Conservation (phyloP, 2,113 vertebrate genomes). For the Geococcyx californianus region DNA sequence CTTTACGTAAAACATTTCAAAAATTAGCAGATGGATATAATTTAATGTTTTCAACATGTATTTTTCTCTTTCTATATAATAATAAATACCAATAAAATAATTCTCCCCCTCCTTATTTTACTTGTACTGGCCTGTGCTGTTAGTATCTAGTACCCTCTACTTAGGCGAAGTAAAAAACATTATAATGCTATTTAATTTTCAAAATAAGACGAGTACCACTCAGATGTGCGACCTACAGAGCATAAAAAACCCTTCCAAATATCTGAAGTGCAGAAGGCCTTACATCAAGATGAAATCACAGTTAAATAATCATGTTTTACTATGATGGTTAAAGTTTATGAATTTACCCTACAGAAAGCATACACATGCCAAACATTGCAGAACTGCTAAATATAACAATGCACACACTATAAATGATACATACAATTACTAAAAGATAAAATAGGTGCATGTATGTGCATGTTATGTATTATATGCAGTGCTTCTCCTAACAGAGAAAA, state of each 20-base stretch:
- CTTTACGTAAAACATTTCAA: background rate
- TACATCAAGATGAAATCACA: background rate
- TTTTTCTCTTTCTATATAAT: background rate
- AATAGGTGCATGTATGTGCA: background rate
- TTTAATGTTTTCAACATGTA: background rate
- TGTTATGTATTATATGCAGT: background rate
- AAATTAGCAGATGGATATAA: background rate
- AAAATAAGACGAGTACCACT: background rate
- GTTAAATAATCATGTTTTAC: background rate
- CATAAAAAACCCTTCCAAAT: background rate
- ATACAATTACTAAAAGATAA: background rate
- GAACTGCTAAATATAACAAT: background rate
- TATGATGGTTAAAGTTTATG: background rate
- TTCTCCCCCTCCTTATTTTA: background rate
- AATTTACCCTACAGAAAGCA: background rate
- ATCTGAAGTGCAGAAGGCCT: background rate
- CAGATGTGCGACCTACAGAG: background rate
- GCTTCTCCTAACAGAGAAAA: background rate
- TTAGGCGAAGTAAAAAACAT: background rate
- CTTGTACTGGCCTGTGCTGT: background rate
- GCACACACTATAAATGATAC: background rate
- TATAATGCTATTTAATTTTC: background rate
- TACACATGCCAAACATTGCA: background rate
- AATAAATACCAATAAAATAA: background rate
- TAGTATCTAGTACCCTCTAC: background rate